Evolutionary conservation across 2,888 invertebrate species (phyloP).

Genomic region (Antheraea yamamai): DNA sequence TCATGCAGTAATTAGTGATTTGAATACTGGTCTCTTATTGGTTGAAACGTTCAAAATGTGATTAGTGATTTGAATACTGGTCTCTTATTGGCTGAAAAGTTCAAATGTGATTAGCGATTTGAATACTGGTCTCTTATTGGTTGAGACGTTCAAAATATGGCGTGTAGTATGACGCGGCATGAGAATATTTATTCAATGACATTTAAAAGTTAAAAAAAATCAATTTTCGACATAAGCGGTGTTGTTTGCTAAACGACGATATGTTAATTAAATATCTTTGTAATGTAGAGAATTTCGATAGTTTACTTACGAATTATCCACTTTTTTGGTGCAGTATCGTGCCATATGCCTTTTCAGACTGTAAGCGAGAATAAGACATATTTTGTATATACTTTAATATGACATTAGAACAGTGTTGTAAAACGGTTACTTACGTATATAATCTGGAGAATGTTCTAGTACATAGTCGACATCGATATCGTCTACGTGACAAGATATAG

Average conservation of each 20-base stretch:
- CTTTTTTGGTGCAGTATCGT: slow-evolving; percentile 45
- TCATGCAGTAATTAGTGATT: too few species aligned
- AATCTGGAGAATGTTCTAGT: slow-evolving; percentile 47
- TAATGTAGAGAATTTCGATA: background rate
- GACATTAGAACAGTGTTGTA: background rate
- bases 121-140: too few species aligned
- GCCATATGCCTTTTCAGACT: slow-evolving; percentile 55
- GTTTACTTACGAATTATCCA: slow-evolving; percentile 37
- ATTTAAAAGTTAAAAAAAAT: too few species aligned
- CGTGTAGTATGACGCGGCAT: too few species aligned
- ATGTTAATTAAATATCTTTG: background rate
- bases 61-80: too few species aligned
- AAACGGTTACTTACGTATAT: slow-evolving; percentile 51
- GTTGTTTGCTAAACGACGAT: background rate
- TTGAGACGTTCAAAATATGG: too few species aligned
- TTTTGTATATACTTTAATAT: background rate
- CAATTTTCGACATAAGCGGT: too few species aligned
- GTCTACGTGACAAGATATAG: slow-evolving; percentile 27
- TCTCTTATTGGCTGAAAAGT: too few species aligned
- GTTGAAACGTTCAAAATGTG: too few species aligned
- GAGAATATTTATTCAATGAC: too few species aligned
- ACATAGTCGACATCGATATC: slow-evolving; percentile 54
- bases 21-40: too few species aligned
- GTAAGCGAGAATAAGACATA: slow-evolving; percentile 28
- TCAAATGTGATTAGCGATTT: too few species aligned